Evolutionary conservation across 2,797 vertebrate genomes (phyloP), one percentile per base, ranked within the genome.

Genomic region (Setipinna tenuifilis): DNA sequence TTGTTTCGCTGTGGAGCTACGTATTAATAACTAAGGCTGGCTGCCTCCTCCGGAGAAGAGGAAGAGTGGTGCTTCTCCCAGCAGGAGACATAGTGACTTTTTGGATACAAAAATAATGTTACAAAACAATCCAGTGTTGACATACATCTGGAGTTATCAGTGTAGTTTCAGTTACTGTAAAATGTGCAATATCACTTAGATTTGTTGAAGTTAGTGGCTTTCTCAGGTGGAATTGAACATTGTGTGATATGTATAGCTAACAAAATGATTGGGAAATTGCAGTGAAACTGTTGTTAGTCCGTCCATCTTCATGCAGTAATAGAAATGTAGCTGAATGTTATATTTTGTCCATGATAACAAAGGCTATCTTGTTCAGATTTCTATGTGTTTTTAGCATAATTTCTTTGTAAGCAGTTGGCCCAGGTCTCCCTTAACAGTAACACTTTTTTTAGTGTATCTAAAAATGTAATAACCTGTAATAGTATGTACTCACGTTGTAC

Each of bases 1-100:
- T 48, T 62, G 46, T 46, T 78, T 12, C 4, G 41, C 21, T 81
- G 57, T 81, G 17, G 65, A 57, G 59, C 41, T 31, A 44, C 81
- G 65, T 84, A 16, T n/a, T 83, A 85, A 83, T 80, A 81, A 81
- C 57, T 12, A 78, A 82, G 86, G 54, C 81, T 12, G 14, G 50
- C 16, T 41, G 81, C 81, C 21, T 50, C 23, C 50, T 82, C 85
- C 25, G 65, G 58, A 44, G 35, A 61, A 31, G 16, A 65, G 1
- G 25, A 68, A 25, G 62, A 10, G 50, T 54, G 50, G 3, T 54
- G 50, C 50, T 3, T 54, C 50, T 3, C 50, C 50, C 50, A 54
- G 50, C 9, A 54, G 50, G 50, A 54, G 50, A 54, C 17, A 21
- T 68, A 25, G 54, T 54, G 23, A 50, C 21, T 75, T 41, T 2